Base-by-base conservation (phyloP, 2,888 invertebrate species). In the Leptopilina syphax region DNA sequence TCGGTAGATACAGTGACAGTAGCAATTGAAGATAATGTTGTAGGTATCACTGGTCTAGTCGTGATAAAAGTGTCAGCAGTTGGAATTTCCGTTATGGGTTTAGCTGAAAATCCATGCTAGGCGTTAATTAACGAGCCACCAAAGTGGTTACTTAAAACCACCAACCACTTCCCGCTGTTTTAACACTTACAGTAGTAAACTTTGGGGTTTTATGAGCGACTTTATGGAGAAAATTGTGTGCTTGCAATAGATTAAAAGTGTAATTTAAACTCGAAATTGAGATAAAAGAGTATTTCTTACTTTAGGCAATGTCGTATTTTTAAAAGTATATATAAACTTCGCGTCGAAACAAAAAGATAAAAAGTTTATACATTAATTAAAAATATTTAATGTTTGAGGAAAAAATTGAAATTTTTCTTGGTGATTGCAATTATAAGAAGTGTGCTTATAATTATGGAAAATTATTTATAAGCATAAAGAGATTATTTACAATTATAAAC, bases 1-100 rank as follows among this genome's bases (percentile, higher is more conserved):
- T 89, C 86, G 13, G 88, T 87, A 34, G 89, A 86, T 34, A 87
- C 84, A 9, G 88, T 88, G 41, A 89, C 86, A 13, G 87, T 86
- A 3, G 88, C 86, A 70, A 89, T 84, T 18, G 88, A 85, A 50
- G 88, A 88, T 77, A 86, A 84, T 34, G 57, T 73, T 57, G 73
- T 73, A 9, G 73, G 73, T 73, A 73, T 73, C 57, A 57, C 54
- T 73, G 73, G 73, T 73, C 73, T 78, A 44, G 8, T 85, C 6
- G 80, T 77, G 65, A 77, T 77, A 77, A 77, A 77, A 65, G 44
- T 77, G 47, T 60, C 84, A 10, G 83, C 78, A 9, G 86, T 82
- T 44, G 85, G 80, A 10, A 81, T 83, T 65, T 86, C 87, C 13
- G 85, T 84, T 47, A 85, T 80, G 60, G 90, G 88, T 83, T 87